These are phyloP conservation scores for Odontomachus brunneus DNA, from an alignment of 1,140 invertebrate genomes.

Conservation along the genomic window DNA sequence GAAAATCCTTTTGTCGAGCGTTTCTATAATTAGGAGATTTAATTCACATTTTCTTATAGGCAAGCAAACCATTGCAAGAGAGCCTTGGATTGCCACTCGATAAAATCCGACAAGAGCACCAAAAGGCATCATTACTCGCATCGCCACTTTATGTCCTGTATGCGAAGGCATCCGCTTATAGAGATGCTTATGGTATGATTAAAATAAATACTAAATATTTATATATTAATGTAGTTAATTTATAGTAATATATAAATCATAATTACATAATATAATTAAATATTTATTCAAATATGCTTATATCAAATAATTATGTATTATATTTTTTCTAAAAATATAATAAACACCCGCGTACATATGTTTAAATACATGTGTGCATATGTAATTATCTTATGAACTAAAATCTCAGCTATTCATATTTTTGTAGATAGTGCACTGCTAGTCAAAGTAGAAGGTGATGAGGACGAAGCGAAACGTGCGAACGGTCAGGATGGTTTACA, in stretches of 20 bases:
- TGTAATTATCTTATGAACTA: constrained; percentile 49
- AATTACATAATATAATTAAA: no score
- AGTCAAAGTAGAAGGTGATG: constrained; percentile 90
- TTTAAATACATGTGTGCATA: constrained; percentile 73
- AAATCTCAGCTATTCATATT: constrained; percentile 77
- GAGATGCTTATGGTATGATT: constrained; percentile 90
- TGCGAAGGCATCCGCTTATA: constrained; percentile 93
- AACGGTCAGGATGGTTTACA: constrained; percentile 87
- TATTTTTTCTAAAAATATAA: no score
- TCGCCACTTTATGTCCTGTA: constrained; percentile 95
- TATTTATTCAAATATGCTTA: no score
- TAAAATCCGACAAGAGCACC: constrained; percentile 91
- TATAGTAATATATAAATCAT: neutral
- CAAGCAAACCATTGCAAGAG: constrained; percentile 95
- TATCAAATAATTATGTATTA: no score
- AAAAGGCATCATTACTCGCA: constrained; percentile 91
- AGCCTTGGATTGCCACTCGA: constrained; percentile 93
- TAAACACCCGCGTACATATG: no score
- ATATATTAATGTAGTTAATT: no score
- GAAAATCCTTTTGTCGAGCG: constrained; percentile 23
- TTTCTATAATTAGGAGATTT: constrained; percentile 28
- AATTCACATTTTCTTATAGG: constrained; percentile 82
- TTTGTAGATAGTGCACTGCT: constrained; percentile 84
- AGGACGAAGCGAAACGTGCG: constrained; percentile 91
- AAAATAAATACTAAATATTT: constrained; percentile 9